These are phyloP conservation scores for Dendrocincla tyrannina DNA, from an alignment of 2,797 vertebrate genomes.

Conservation along the genomic window DNA sequence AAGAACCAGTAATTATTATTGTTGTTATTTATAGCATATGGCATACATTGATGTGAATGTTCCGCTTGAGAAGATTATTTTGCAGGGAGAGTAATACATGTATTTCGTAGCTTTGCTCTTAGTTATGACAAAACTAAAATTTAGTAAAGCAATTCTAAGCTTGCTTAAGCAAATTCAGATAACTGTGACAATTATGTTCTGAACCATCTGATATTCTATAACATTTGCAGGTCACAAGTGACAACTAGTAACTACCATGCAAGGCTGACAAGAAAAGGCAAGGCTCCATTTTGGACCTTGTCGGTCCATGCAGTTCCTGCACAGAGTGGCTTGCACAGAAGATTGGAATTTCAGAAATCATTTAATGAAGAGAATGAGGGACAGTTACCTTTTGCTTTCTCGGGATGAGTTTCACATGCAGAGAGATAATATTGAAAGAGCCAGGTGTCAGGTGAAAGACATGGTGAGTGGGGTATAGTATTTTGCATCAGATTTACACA, in stretches of 20 bases:
- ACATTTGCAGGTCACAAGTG: neutral
- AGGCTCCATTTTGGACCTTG: accelerated
- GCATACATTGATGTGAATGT: neutral
- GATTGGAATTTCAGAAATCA: neutral
- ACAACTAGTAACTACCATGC: neutral
- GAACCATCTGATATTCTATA: neutral
- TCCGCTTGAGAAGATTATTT: neutral
- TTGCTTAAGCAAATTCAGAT: neutral
- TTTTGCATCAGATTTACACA: neutral
- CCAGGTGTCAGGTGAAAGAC: neutral
- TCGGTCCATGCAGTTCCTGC: neutral
- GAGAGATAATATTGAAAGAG: neutral
- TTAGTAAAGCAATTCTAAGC: neutral
- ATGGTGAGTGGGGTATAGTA: neutral
- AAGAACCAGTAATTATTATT: neutral
- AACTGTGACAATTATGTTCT: neutral
- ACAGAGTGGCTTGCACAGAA: neutral
- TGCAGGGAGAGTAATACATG: neutral
- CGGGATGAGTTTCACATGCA: neutral
- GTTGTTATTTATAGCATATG: neutral
- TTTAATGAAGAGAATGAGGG: neutral
- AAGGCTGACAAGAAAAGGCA: neutral
- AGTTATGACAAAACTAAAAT: neutral
- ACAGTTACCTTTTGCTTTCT: neutral
- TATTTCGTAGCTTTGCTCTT: neutral